Conservation (phyloP, 2,888 invertebrate genomes). For the Abrostola tripartita region DNA sequence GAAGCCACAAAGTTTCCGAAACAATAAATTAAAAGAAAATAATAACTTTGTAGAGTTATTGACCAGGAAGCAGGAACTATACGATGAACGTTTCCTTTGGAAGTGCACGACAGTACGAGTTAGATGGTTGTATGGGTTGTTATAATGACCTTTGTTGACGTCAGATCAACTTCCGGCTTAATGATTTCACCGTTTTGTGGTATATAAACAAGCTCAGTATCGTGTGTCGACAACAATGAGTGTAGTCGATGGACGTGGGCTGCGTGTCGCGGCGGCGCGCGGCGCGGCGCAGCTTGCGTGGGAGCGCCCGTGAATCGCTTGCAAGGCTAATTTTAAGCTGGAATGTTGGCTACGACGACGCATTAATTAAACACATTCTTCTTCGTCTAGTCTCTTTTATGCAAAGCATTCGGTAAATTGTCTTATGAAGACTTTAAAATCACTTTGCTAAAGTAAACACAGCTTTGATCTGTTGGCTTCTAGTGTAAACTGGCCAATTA, state of each 20-base stretch:
- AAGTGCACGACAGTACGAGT: not conserved
- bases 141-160: constrained; percentile 24
- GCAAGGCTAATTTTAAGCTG: constrained; percentile 76
- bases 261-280: constrained; percentile 44
- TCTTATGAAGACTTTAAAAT: constrained; percentile 52
- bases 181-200: constrained; percentile 17
- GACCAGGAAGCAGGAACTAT: not conserved
- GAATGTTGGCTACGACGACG: constrained; percentile 79
- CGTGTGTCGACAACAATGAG: constrained; percentile 33
- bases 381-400: constrained; percentile 71
- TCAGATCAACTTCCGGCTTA: constrained; percentile 34
- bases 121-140: constrained; percentile 6
- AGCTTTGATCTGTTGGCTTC: constrained; percentile 21
- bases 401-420: constrained; percentile 52
- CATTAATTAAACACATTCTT: constrained; percentile 76
- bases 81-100: not conserved
- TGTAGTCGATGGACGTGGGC: constrained; percentile 17
- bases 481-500: constrained; percentile 17
- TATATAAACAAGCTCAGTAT: constrained; percentile 23
- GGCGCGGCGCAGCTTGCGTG: constrained; percentile 60
- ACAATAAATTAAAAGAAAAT: not conserved
- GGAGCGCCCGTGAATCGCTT: constrained; percentile 76
- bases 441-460: constrained; percentile 29
- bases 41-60: constrained; percentile 4
- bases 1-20: constrained; percentile 3